These are phyloP conservation scores for Leptoteleia sp. DNA, from an alignment of 1,140 invertebrate genomes.

Conservation along the genomic window DNA sequence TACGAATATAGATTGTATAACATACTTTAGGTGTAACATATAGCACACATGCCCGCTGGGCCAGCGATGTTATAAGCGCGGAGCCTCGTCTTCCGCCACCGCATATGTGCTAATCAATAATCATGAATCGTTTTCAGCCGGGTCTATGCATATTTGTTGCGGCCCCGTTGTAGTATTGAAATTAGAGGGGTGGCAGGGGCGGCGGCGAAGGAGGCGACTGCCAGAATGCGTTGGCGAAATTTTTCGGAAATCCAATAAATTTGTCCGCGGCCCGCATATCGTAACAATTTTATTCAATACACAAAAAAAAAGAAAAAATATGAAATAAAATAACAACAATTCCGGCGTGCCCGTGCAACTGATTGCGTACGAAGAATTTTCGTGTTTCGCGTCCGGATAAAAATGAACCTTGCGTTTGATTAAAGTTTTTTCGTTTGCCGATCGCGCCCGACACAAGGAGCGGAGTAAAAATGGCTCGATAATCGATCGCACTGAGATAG, in stretches of 20 bases:
- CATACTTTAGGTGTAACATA: conserved; percentile 67
- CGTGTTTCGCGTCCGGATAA: conserved; percentile 6
- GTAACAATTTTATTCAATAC: conserved; percentile 46
- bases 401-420: no score
- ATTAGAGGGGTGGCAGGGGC: conserved; percentile 2
- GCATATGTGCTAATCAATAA: conserved; percentile 76
- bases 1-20: conserved; percentile 67
- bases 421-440: no score
- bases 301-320: no score
- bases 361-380: conserved; percentile 35
- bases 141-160: conserved; percentile 74
- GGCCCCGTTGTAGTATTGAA: conserved; percentile 68
- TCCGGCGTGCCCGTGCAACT: not conserved
- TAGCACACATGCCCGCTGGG: conserved; percentile 74
- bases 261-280: conserved; percentile 38
- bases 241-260: conserved; percentile 59
- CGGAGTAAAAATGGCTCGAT: conserved; percentile 3
- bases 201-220: conserved; percentile 17
- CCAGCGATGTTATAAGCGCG: conserved; percentile 69
- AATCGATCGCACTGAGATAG: conserved; percentile 37
- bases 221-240: conserved; percentile 48
- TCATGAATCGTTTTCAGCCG: conserved; percentile 76
- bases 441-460: no score
- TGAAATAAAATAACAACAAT: conserved; percentile 16
- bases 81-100: conserved; percentile 67